These are phyloP conservation scores for Neolamprologus fasciatus DNA, from an alignment of 2,113 vertebrate genomes.

Conservation along the genomic window DNA sequence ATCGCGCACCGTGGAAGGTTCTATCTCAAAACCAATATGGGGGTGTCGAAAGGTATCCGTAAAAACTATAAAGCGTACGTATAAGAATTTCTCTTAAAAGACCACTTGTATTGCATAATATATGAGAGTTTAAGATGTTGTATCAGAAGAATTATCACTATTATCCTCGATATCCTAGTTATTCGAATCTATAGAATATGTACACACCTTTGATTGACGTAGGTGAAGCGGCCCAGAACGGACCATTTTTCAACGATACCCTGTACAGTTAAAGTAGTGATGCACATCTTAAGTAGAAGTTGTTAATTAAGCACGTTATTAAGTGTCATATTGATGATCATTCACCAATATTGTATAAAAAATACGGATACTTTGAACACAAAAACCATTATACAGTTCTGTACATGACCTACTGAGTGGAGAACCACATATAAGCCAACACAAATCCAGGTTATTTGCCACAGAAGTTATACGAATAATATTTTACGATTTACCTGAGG, in stretches of 20 bases:
- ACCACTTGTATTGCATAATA: accelerated
- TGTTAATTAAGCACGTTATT: neutral
- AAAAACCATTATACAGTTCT: neutral
- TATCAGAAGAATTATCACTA: neutral
- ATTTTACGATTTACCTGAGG: neutral
- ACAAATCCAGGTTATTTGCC: neutral
- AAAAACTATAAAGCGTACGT: neutral
- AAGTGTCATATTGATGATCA: neutral
- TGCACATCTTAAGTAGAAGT: constrained; percentile 5
- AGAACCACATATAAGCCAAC: neutral
- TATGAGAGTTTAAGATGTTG: accelerated
- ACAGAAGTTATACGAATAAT: neutral
- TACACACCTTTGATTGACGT: neutral
- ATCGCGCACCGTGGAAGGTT: constrained; percentile 50
- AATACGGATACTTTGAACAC: neutral
- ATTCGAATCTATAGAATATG: neutral
- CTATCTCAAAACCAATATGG: constrained; percentile 30
- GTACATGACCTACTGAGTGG: neutral
- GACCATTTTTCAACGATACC: constrained; percentile 18
- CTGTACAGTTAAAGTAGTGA: neutral
- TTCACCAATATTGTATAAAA: neutral
- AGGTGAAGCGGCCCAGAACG: constrained; percentile 26
- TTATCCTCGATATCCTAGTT: accelerated
- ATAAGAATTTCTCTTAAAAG: neutral
- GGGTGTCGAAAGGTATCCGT: constrained; percentile 12